Evolutionary conservation across 1,140 invertebrate species (phyloP), one percentile per base, ranked within the genome.

Genomic region (Rhopalosiphum maidis): DNA sequence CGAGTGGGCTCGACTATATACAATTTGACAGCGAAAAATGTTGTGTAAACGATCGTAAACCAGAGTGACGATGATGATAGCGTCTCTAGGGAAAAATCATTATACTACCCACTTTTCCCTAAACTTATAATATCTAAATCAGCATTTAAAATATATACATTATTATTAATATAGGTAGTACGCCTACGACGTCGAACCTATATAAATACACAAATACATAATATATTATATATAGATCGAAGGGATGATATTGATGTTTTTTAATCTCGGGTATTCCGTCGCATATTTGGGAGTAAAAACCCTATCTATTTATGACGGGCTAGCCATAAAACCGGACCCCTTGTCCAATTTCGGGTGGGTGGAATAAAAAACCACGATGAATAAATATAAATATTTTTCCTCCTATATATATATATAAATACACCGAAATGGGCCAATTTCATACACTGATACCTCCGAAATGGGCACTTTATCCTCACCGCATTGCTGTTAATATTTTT

Each of bases 171-270:
- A 41, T 41, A 41, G 41, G 48, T 51, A 18, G 30, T 25, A 86
- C 41, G 41, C 41, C 41, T 85, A 85, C 9, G 35, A 83, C 60
- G 23, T 5, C 2, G 2, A 18, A 85, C 22, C 46, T 23, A 85
- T 85, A 85, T 43, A 85, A 43, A 85, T 85, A 23, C 37, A 41
- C 37, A 25, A 2, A 86, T 9, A 25, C 23, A 30, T 86, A 86
- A 43, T 43, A 43, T 43, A 86, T 25, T 25, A 41, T 35, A 55
- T 43, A 21, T 77, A 46, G 41, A 60, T 43, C 15, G 41, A 15
- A 91, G 18, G 54, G 90, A 91, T 68, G 90, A 91, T 91, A 91
- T 91, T 68, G 55, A 91, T 91, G 54, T 91, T 91, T 91, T 91
- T 91, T 91, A 91, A 91, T 91, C 90, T 91, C 35, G 35, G 51